Evolutionary conservation across 2,797 vertebrate genomes (phyloP).

Genomic region (Chrysocyon brachyurus): DNA sequence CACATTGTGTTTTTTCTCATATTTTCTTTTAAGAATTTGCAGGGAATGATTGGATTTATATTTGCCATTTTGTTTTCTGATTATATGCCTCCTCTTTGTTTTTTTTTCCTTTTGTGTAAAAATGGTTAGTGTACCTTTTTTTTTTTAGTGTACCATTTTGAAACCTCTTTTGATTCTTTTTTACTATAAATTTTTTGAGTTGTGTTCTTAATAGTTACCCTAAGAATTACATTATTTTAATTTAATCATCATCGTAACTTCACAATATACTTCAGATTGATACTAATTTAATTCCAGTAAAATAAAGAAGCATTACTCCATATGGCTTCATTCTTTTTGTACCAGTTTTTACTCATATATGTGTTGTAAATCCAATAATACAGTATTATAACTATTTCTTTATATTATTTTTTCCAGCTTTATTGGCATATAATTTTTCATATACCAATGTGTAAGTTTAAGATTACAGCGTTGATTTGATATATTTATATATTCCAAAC

Average conservation of each 20-base stretch:
- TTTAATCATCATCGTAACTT: not conserved
- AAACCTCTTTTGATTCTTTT: not conserved
- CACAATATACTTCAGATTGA: not conserved
- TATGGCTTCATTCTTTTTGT: not conserved
- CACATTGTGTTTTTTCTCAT: not conserved
- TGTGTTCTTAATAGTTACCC: not conserved
- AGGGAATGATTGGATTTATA: not conserved
- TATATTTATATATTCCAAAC: not conserved
- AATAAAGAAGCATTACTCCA: not conserved
- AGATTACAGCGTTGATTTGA: not conserved
- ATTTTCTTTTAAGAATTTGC: not conserved
- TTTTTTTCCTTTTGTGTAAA: not conserved
- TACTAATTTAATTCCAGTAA: not conserved
- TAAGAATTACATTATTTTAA: not conserved
- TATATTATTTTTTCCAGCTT: not conserved
- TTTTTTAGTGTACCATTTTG: not conserved
- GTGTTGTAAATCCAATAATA: not conserved
- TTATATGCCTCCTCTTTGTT: not conserved
- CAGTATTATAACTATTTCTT: not conserved
- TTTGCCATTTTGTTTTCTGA: not conserved
- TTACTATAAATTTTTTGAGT: not conserved
- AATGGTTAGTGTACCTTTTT: not conserved
- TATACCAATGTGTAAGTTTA: not conserved
- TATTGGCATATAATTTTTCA: not conserved
- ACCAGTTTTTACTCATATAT: not conserved